Percentiles rank a stretch among this genome's conserved stretches.
Evolutionary conservation across 2,113 vertebrate genomes (phyloP).

Genomic region (Amblyopsis rosae): DNA sequence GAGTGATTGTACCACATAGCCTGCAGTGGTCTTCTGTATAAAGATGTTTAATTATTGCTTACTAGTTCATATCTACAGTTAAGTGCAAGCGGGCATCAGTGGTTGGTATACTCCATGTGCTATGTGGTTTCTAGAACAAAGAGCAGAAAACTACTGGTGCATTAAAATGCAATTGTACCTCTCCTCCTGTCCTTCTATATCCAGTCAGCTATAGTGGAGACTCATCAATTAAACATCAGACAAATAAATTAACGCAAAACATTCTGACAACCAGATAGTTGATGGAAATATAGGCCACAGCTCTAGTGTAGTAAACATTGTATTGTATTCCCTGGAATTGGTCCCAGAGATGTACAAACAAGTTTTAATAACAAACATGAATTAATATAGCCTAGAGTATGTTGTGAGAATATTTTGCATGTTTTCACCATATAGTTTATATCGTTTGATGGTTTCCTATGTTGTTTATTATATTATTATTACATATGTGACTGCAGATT

Average conservation of each 20-base stretch:
- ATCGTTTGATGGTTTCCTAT: too few species aligned
- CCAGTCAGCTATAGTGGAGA: slow-evolving; percentile 90
- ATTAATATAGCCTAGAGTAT: too few species aligned
- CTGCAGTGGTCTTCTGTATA: neutral
- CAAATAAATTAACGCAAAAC: slow-evolving; percentile 14
- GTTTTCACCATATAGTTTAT: too few species aligned
- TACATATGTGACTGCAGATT: too few species aligned
- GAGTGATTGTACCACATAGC: slow-evolving; percentile 2
- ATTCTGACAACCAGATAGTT: slow-evolving; percentile 12
- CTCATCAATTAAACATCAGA: slow-evolving; percentile 44
- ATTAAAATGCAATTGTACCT: slow-evolving; percentile 78
- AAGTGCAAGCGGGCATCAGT: too few species aligned
- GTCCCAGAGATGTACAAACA: too few species aligned
- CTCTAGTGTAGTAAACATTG: too few species aligned
- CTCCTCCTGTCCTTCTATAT: slow-evolving; percentile 94
- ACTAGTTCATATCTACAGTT: too few species aligned
- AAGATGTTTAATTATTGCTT: neutral
- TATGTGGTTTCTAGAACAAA: slow-evolving; percentile 31
- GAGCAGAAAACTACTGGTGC: slow-evolving; percentile 59
- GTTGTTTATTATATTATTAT: too few species aligned
- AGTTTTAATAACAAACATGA: too few species aligned
- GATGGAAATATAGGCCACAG: neutral
- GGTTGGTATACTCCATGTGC: neutral
- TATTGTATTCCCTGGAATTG: too few species aligned
- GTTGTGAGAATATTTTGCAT: too few species aligned